These are phyloP conservation scores for Brachionus asplanchnoidis DNA, from an alignment of 1,140 invertebrate species.

Conservation along the genomic window DNA sequence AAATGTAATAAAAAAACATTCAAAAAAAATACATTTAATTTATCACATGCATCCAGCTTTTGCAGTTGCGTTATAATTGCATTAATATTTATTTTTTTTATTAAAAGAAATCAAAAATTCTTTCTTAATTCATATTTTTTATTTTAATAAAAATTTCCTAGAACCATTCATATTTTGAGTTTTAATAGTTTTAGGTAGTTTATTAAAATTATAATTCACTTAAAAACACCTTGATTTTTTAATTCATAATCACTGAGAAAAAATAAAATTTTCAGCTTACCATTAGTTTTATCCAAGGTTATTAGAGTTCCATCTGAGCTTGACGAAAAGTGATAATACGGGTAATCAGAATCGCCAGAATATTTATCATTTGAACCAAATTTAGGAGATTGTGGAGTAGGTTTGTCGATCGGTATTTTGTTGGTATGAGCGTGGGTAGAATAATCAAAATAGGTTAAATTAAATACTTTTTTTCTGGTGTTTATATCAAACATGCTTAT, in stretches of 20 bases:
- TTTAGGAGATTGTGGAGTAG: constrained; percentile 12
- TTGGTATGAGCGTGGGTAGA: constrained; percentile 59
- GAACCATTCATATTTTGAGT: too few relatives aligned
- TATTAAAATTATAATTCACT: too few relatives aligned
- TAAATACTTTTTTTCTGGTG: constrained; percentile 76
- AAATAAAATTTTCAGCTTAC: constrained; percentile 41
- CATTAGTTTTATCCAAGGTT: constrained; percentile 61
- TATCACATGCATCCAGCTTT: too few relatives aligned
- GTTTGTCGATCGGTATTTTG: constrained; percentile 46
- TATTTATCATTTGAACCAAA: constrained; percentile 66
- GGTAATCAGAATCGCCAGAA: constrained; percentile 52
- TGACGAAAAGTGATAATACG: constrained; percentile 69
- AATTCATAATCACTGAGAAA: not conserved
- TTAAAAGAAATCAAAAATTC: too few relatives aligned
- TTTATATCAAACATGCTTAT: constrained; percentile 85
- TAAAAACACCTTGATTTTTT: too few relatives aligned
- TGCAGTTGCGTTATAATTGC: too few relatives aligned
- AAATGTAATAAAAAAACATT: too few relatives aligned
- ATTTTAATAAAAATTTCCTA: too few relatives aligned
- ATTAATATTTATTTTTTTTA: too few relatives aligned
- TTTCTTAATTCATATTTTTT: too few relatives aligned
- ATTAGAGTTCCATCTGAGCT: constrained; percentile 79
- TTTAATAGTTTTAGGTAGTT: too few relatives aligned
- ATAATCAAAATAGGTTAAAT: constrained; percentile 76
- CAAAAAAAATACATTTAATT: too few relatives aligned